Evolutionary conservation across 1,140 invertebrate genomes (phyloP), one percentile per base, ranked within the genome.

Genomic region (Mylabris phalerata): DNA sequence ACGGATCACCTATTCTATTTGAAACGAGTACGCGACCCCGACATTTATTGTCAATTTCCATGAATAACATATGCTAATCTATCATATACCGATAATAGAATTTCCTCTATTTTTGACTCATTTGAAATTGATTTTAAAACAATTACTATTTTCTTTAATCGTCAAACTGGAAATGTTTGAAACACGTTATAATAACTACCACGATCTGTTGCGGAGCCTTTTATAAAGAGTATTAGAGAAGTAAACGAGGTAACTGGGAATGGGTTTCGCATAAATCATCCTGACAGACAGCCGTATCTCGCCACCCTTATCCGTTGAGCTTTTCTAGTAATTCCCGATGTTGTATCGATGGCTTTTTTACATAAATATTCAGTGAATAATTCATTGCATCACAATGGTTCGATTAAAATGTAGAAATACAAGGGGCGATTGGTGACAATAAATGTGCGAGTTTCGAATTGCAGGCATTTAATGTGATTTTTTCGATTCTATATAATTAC

Each of bases 251-350:
- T 59, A 47, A 55, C 57, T 38, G 50, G 32, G 48, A 63, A 63
- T 67, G 60, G 65, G 60, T 65, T 67, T 63, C 65, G 61, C 65
- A 67, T 67, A 67, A 67, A 67, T 67, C 65, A 67, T 62, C 61
- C 61, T 67, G 65, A 67, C 61, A 60, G 65, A 67, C 65, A 67
- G 65, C 65, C 63, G 61, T 67, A 67, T 67, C 65, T 60, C 65
- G 48, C 60, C 62, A 62, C 59, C 54, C 61, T 60, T 63, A 54
- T 58, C 32, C 32, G 32, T 55, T 54, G 51, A 26, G 49, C 48
- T 50, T 55, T 62, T 48, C 59, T 61, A 52, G 62, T 61, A 56
- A 66, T 60, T 58, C 62, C 55, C 32, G 32, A 32, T 59, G 61
- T 43, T 50, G 55, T 63, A 63, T 63, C 62, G 51, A 44, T 60